These are phyloP conservation scores for Thinocorus orbignyianus DNA, from an alignment of 2,113 vertebrate genomes.

Conservation along the genomic window DNA sequence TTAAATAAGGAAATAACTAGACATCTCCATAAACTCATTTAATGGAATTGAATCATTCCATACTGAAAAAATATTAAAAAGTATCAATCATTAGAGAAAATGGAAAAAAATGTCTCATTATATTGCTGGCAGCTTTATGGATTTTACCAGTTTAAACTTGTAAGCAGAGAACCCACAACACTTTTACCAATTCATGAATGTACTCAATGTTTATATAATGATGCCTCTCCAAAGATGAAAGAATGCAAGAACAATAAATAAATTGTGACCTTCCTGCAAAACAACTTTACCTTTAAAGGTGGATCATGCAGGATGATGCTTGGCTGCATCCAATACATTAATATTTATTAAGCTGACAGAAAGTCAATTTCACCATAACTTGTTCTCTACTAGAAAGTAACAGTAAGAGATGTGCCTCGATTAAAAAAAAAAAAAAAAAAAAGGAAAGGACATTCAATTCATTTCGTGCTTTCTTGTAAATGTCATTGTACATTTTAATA, in stretches of 20 bases:
- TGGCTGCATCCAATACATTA: slow-evolving; percentile 69
- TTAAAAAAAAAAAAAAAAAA: neutral
- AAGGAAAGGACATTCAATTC: neutral
- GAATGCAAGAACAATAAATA: slow-evolving; percentile 65
- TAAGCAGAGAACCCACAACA: neutral
- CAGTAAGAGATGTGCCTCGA: neutral
- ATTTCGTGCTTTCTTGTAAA: slow-evolving; percentile 19
- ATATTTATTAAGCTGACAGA: slow-evolving; percentile 77
- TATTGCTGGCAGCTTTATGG: neutral
- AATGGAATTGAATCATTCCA: neutral
- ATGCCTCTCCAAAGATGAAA: slow-evolving; percentile 53
- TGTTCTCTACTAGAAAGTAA: slow-evolving; percentile 61
- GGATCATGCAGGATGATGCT: slow-evolving; percentile 57
- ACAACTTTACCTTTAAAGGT: slow-evolving; percentile 66
- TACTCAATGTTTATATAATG: slow-evolving; percentile 56
- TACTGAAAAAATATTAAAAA: neutral
- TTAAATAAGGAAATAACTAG: neutral
- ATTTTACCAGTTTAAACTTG: slow-evolving; percentile 28
- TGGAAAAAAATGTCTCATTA: neutral
- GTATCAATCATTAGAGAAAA: neutral
- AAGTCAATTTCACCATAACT: slow-evolving; percentile 71
- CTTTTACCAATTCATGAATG: slow-evolving; percentile 28
- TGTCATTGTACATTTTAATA: slow-evolving; percentile 1
- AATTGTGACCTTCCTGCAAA: slow-evolving; percentile 61
- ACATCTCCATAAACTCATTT: neutral